These are phyloP conservation scores for Scaptomyza flava DNA, from an alignment of 2,888 invertebrate genomes.

Conservation along the genomic window DNA sequence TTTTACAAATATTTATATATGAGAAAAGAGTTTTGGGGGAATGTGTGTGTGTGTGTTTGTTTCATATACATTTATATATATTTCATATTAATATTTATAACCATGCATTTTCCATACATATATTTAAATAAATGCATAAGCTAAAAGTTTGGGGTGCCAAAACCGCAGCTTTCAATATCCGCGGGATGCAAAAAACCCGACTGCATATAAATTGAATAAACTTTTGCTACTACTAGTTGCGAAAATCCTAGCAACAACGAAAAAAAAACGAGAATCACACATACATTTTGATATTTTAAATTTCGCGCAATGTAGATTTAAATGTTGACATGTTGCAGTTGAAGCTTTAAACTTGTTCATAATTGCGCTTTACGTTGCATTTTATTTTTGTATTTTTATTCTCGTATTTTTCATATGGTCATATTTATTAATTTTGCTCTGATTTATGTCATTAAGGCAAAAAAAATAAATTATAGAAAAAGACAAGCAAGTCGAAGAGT, in stretches of 20 bases:
- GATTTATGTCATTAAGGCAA: conserved; percentile 61
- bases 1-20: conserved; percentile 48
- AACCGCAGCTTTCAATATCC: conserved; percentile 76
- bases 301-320: conserved; percentile 2
- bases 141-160: conserved; percentile 41
- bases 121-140: conserved; percentile 62
- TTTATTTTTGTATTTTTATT: conserved; percentile 22
- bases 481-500: background rate
- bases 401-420: conserved; percentile 43
- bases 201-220: conserved; percentile 48
- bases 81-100: conserved; percentile 72
- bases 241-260: background rate
- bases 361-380: conserved; percentile 60
- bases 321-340: conserved; percentile 64
- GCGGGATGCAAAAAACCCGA: conserved; percentile 28
- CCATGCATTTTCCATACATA: conserved; percentile 64
- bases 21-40: conserved; percentile 1
- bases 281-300: background rate
- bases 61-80: conserved; percentile 3
- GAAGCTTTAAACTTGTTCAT: conserved; percentile 70
- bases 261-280: background rate
- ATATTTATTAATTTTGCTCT: conserved; percentile 74
- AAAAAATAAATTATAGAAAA: background rate
- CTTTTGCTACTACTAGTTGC: conserved; percentile 39
- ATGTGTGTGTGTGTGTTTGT: conserved; percentile 2